Evolutionary conservation across 2,797 vertebrate genomes (phyloP).

Genomic region (Spinus pinus): DNA sequence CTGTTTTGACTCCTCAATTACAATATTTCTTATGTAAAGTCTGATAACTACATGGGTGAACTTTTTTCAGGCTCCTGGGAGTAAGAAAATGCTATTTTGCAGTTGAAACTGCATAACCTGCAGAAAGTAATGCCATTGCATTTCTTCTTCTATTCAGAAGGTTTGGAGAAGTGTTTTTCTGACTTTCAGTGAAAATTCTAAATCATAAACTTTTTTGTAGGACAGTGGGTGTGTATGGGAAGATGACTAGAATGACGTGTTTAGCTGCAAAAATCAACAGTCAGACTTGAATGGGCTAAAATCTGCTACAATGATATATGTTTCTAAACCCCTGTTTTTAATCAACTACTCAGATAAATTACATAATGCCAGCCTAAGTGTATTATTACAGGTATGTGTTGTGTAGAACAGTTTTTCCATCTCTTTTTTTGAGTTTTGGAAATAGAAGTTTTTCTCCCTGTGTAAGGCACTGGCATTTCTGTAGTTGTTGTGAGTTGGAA

Average conservation of each 20-base stretch:
- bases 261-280: neutral
- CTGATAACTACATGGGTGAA: neutral
- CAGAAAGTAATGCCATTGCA: neutral
- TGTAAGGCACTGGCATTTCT: neutral
- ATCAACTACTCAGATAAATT: neutral
- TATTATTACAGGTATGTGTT: neutral
- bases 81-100: neutral
- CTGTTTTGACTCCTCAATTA: neutral
- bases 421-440: neutral
- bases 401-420: neutral
- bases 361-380: rapidly evolving
- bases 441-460: neutral
- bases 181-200: neutral
- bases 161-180: neutral
- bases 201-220: neutral
- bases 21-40: neutral
- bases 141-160: neutral
- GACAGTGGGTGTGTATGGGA: neutral
- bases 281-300: neutral
- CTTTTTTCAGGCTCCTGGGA: neutral
- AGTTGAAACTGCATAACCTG: neutral
- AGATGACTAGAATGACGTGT: neutral
- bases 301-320: rapidly evolving
- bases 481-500: neutral
- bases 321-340: neutral